Conservation (phyloP, 2,113 vertebrate species). For the Athene cunicularia region DNA sequence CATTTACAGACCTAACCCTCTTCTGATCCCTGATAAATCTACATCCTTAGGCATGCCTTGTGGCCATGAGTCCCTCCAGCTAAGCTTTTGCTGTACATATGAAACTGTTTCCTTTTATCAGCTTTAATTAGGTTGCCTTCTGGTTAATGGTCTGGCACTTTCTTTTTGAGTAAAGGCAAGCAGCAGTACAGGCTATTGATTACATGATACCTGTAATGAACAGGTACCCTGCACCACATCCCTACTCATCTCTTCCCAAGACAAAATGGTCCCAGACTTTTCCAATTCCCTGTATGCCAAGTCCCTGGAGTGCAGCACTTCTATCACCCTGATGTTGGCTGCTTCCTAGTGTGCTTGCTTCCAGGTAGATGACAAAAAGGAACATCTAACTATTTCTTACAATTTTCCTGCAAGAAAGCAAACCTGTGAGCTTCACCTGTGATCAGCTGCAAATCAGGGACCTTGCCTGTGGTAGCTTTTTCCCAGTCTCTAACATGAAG, state of each 20-base stretch:
- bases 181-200: not conserved
- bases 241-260: not conserved
- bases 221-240: not conserved
- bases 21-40: conserved; percentile 47
- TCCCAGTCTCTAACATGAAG: not conserved
- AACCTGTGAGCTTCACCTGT: not conserved
- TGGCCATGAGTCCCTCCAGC: conserved; percentile 28
- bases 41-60: conserved; percentile 18
- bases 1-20: conserved; percentile 23
- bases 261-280: not conserved
- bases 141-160: not conserved
- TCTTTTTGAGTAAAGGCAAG: not conserved
- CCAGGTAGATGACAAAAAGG: not conserved
- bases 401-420: not conserved
- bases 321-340: not conserved
- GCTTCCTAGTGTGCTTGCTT: not conserved
- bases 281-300: not conserved
- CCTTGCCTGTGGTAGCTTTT: not conserved
- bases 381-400: not conserved
- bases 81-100: not conserved
- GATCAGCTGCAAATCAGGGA: not conserved
- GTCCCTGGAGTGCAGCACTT: not conserved
- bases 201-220: not conserved
- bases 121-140: conserved; percentile 35
- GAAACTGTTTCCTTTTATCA: conserved; percentile 31